These are phyloP conservation scores for Formica aserva DNA, from an alignment of 2,888 invertebrate species.

Conservation along the genomic window DNA sequence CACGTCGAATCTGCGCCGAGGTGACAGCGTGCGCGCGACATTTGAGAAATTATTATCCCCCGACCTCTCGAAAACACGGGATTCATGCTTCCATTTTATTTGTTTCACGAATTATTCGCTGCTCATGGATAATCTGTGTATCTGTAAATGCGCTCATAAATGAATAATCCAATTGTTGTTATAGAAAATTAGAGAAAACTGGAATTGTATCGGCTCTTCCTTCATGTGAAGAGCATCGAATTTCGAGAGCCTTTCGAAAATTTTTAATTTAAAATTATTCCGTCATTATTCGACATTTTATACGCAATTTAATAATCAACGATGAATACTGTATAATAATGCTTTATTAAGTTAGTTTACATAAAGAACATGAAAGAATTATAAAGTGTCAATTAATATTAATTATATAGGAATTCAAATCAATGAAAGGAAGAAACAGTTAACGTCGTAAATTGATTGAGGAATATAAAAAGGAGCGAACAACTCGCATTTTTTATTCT, in stretches of 20 bases:
- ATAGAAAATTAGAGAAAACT: background rate
- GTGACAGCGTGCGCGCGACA: background rate
- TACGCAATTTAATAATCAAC: background rate
- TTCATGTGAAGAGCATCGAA: background rate
- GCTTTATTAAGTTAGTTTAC: slow-evolving; percentile 18
- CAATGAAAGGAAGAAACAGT: background rate
- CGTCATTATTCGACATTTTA: background rate
- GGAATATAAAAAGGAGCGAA: background rate
- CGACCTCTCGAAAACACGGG: background rate
- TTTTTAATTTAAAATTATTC: background rate
- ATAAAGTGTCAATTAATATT: background rate
- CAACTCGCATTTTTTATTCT: background rate
- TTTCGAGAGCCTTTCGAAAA: background rate
- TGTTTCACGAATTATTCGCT: background rate
- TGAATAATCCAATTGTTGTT: background rate
- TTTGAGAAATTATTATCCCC: slow-evolving; percentile 10
- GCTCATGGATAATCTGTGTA: background rate
- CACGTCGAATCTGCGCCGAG: slow-evolving; percentile 4
- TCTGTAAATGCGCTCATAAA: background rate
- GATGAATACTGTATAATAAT: background rate
- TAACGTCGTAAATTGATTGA: background rate
- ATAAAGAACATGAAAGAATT: background rate
- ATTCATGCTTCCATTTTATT: background rate
- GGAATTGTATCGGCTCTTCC: background rate
- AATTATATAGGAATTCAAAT: background rate